phyloP scores from a whole-genome alignment of 2,888 invertebrate genomes.

The Elmis aenea region DNA sequence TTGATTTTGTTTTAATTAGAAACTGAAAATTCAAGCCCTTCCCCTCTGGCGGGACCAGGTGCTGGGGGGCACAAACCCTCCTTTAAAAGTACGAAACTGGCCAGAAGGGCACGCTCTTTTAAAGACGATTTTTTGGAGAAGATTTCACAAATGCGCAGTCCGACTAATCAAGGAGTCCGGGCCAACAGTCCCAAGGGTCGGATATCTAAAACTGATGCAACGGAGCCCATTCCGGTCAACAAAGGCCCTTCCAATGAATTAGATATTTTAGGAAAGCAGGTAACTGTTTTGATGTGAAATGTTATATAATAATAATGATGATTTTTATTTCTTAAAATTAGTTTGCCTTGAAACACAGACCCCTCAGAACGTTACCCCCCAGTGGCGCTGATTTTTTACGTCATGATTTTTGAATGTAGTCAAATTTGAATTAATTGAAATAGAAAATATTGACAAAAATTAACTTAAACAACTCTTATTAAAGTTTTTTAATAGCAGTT shows the following conservation, averaged over 20 bases:
- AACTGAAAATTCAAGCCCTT: conserved; percentile 36
- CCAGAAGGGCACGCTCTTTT: conserved; percentile 82
- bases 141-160: conserved; percentile 84
- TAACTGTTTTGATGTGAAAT: conserved; percentile 8
- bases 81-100: conserved; percentile 78
- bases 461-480: too few species aligned
- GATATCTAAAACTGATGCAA: conserved; percentile 40
- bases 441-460: too few species aligned
- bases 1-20: conserved; percentile 25
- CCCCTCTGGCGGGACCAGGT: conserved; percentile 42
- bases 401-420: too few species aligned
- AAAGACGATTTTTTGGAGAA: conserved; percentile 90
- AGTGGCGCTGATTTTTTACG: too few species aligned
- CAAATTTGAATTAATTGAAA: too few species aligned
- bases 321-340: too few species aligned
- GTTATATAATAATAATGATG: conserved; percentile 1
- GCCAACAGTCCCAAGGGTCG: conserved; percentile 48
- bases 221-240: conserved; percentile 46
- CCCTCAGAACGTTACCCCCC: too few species aligned
- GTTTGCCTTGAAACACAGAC: too few species aligned
- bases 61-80: conserved; percentile 71
- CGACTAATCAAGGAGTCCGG: conserved; percentile 46
- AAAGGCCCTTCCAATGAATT: conserved; percentile 38
- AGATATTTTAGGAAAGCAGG: conserved; percentile 28
- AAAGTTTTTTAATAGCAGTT: too few species aligned